Evolutionary conservation across 2,797 vertebrate species (phyloP), one percentile per base, ranked within the genome.

Genomic region (Triplophysa yarkandensis): DNA sequence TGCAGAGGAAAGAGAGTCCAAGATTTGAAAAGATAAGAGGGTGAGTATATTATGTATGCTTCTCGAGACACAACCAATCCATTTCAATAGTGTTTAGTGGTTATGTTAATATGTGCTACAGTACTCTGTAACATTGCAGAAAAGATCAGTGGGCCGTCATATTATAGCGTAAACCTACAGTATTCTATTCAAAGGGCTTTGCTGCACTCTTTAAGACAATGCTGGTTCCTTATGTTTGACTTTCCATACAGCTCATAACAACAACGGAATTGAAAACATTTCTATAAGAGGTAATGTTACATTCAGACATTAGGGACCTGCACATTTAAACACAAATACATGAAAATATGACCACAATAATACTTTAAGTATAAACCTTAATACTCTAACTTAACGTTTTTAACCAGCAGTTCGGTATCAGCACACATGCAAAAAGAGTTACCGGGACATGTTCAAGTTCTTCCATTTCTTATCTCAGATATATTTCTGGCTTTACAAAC

Each of bases 401-500:
- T 7, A 57, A 54, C 27, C 54, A 27, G 16, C 54, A 57, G 30
- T 28, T 9, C 16, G 19, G 55, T 19, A n/a, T 30, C 30, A 16
- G 14, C 27, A 57, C 27, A 30, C 54, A 57, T 30, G 30, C 28
- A 9, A 57, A 52, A 14, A 9, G 6, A 50, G 4, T 13, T 25
- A 54, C 11, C 4, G 27, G 23, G 50, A 27, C 11, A 21, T 14
- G 27, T 27, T 55, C 0, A 55, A 17, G 25, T 55, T 28, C 9
- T 36, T 36, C 11, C 34, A 10, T 48, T 58, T 10, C 54, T 57
- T 57, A 34, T 4, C 11, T 58, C 28, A 1, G 7, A 57, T 10
- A 9, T 57, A 32, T 58, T 58, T 58, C 55, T 58, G 55, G 55
- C 17, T 58, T 19, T 8, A 34, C 55, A 58, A 6, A 58, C 16